These are phyloP conservation scores for Diploptera punctata DNA, from an alignment of 2,888 invertebrate species.

Conservation along the genomic window DNA sequence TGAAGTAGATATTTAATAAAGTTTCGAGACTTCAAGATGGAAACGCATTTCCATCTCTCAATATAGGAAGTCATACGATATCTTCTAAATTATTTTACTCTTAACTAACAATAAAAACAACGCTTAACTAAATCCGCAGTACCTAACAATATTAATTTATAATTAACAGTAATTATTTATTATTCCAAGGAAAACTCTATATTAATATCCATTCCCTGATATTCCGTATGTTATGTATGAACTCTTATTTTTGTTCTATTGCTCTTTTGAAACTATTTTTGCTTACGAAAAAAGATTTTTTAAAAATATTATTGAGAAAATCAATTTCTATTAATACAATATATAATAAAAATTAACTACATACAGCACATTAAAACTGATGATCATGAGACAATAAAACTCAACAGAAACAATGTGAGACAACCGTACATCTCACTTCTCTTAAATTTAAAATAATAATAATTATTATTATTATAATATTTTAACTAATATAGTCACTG, in stretches of 20 bases:
- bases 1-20: background rate
- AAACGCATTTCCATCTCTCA: background rate
- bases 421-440: background rate
- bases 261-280: slow-evolving; percentile 5
- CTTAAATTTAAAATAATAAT: slow-evolving; percentile 24
- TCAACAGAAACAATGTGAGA: slow-evolving; percentile 11
- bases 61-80: background rate
- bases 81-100: background rate
- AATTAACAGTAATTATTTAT: slow-evolving; percentile 9
- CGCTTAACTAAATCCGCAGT: slow-evolving; percentile 10
- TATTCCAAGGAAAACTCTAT: slow-evolving; percentile 11
- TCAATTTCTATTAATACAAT: no score
- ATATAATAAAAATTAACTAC: slow-evolving; percentile 21
- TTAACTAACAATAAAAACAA: background rate
- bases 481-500: slow-evolving; percentile 41
- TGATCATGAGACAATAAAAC: background rate
- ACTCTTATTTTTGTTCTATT: slow-evolving; percentile 20
- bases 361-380: background rate
- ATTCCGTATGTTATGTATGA: slow-evolving; percentile 26
- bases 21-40: background rate
- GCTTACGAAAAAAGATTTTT: no score
- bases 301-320: no score
- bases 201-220: slow-evolving; percentile 32
- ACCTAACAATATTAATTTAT: background rate
- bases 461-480: slow-evolving; percentile 24